Evolutionary conservation across 2,113 vertebrate genomes (phyloP).

Genomic region (Phoxinus phoxinus): DNA sequence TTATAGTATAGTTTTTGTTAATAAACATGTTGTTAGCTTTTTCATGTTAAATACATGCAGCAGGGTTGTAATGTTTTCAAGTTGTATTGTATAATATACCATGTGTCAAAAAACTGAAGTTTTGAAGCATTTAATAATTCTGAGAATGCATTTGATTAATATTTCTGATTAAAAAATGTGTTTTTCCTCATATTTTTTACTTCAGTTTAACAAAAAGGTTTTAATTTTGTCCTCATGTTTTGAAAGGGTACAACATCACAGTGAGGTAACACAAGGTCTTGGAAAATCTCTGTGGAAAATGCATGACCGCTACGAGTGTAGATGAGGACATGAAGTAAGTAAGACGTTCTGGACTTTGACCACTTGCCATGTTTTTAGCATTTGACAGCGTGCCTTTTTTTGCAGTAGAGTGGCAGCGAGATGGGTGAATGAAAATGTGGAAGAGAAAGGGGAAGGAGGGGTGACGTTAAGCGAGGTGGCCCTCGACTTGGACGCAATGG

Average conservation of each 20-base stretch:
- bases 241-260: neutral
- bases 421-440: conserved; percentile 17
- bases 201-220: neutral
- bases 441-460: conserved; percentile 10
- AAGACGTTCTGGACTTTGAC: conserved; percentile 40
- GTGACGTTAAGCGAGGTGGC: conserved; percentile 18
- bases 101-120: neutral
- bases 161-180: neutral
- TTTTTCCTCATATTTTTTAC: neutral
- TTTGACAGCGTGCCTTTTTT: neutral
- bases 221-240: neutral
- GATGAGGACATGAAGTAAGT: conserved; percentile 38
- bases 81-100: neutral
- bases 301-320: neutral
- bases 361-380: conserved; percentile 30
- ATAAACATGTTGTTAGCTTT: neutral
- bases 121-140: too few relatives aligned
- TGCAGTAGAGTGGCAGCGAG: neutral
- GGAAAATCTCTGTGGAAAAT: neutral
- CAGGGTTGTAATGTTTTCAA: neutral
- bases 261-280: neutral
- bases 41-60: neutral
- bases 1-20: neutral
- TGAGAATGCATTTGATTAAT: too few relatives aligned
- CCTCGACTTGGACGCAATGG: conserved; percentile 46